Evolutionary conservation across 2,888 invertebrate species (phyloP).

Genomic region (Agriopis aurantiaria): DNA sequence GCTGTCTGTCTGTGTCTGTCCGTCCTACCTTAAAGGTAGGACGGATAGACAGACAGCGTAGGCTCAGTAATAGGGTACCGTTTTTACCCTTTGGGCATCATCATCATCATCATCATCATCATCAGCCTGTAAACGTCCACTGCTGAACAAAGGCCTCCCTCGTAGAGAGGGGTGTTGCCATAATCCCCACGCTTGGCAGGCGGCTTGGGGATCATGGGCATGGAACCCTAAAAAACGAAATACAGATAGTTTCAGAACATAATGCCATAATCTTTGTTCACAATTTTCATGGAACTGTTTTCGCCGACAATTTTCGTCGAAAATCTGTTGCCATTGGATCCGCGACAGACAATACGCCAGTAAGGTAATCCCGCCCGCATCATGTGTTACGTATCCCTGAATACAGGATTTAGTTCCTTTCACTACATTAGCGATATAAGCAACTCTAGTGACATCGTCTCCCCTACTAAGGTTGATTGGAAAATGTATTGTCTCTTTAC

Average conservation of each 20-base stretch:
- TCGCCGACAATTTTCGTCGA: background rate
- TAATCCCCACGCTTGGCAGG: too few relatives aligned
- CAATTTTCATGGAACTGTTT: constrained; percentile 2
- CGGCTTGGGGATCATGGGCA: too few relatives aligned
- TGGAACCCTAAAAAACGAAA: background rate
- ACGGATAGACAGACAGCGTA: too few relatives aligned
- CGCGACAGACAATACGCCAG: constrained; percentile 33
- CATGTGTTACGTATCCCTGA: constrained; percentile 50
- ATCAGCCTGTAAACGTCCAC: too few relatives aligned
- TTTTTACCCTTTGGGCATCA: too few relatives aligned
- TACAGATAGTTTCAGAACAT: background rate
- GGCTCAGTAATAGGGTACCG: too few relatives aligned
- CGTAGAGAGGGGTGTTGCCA: too few relatives aligned
- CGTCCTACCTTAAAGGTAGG: too few relatives aligned
- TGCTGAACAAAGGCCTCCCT: too few relatives aligned
- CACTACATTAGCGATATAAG: constrained; percentile 68
- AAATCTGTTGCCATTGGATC: constrained; percentile 32
- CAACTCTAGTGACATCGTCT: constrained; percentile 49
- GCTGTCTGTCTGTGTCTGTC: too few relatives aligned
- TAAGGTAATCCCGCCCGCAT: constrained; percentile 41
- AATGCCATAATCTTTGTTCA: background rate
- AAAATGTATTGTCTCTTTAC: background rate
- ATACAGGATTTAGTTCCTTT: constrained; percentile 61
- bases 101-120: too few relatives aligned
- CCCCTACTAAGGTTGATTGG: constrained; percentile 51